Percentiles rank a stretch among this genome's conserved stretches.
Evolutionary conservation across 1,140 invertebrate species (phyloP).

Genomic region (Metopolophium dirhodum): DNA sequence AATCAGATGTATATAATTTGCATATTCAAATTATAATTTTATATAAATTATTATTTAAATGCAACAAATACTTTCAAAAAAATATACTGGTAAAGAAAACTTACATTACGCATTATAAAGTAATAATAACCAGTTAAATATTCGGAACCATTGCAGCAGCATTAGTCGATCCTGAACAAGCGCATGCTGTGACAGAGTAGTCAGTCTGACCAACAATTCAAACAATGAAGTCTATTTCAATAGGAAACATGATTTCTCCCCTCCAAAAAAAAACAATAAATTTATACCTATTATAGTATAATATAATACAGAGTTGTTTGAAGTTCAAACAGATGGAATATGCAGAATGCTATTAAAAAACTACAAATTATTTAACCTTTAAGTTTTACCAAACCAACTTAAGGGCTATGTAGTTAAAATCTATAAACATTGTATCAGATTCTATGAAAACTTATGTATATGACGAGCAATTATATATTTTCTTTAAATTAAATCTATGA

Average conservation of each 20-base stretch:
- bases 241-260: constrained; percentile 45
- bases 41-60: background rate
- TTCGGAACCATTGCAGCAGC: constrained; percentile 44
- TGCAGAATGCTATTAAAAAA: constrained; percentile 33
- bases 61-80: background rate
- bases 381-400: constrained; percentile 8
- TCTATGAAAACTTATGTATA: background rate
- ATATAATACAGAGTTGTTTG: constrained; percentile 29
- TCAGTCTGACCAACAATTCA: constrained; percentile 56
- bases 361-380: constrained; percentile 32
- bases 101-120: background rate
- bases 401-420: background rate
- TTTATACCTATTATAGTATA: constrained; percentile 41
- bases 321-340: constrained; percentile 49
- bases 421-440: background rate
- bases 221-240: constrained; percentile 55
- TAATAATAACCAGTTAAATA: constrained; percentile 34
- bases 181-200: constrained; percentile 47
- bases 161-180: constrained; percentile 27
- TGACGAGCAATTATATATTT: background rate
- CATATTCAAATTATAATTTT: background rate
- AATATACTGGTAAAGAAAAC: background rate
- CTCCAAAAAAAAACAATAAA: constrained; percentile 20
- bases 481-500: background rate
- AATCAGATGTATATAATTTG: background rate